phyloP scores from a whole-genome alignment of 2,113 vertebrate species.

The Hippocampus abdominalis region DNA sequence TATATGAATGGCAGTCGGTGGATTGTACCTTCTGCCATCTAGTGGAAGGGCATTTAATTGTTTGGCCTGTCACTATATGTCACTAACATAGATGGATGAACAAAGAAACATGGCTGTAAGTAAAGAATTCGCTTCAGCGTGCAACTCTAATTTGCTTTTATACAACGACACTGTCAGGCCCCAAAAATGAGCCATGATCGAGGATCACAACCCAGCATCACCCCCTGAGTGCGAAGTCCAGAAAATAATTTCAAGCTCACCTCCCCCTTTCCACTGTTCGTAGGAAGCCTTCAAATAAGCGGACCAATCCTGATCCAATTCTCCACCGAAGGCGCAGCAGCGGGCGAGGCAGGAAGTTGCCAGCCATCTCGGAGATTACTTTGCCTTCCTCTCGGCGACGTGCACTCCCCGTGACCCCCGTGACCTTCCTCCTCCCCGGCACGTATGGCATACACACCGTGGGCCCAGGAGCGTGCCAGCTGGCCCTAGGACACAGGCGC shows the following conservation, averaged over 20 bases:
- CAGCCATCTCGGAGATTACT: conserved; percentile 75
- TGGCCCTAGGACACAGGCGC: conserved; percentile 18
- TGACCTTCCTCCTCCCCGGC: conserved; percentile 49
- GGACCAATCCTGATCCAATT: conserved; percentile 69
- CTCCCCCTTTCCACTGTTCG: conserved; percentile 42
- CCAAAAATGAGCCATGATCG: background rate
- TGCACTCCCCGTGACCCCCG: conserved; percentile 66
- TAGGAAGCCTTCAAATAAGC: conserved; percentile 41
- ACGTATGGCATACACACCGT: conserved; percentile 60
- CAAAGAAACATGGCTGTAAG: no score
- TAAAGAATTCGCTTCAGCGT: no score
- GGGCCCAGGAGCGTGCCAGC: conserved; percentile 50
- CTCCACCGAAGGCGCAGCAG: conserved; percentile 67
- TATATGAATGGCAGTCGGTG: no score
- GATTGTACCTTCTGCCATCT: no score
- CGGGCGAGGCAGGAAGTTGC: conserved; percentile 75
- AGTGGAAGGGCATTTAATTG: no score
- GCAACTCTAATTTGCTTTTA: no score
- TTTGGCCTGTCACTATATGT: no score
- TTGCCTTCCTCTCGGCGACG: conserved; percentile 69
- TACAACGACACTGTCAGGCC: no score
- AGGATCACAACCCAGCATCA: background rate
- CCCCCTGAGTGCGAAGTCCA: conserved; percentile 25
- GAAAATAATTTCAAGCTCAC: conserved; percentile 20
- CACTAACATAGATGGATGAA: no score